These are phyloP conservation scores for Macroteleia sp. DNA, from an alignment of 2,888 invertebrate genomes.

Conservation along the genomic window DNA sequence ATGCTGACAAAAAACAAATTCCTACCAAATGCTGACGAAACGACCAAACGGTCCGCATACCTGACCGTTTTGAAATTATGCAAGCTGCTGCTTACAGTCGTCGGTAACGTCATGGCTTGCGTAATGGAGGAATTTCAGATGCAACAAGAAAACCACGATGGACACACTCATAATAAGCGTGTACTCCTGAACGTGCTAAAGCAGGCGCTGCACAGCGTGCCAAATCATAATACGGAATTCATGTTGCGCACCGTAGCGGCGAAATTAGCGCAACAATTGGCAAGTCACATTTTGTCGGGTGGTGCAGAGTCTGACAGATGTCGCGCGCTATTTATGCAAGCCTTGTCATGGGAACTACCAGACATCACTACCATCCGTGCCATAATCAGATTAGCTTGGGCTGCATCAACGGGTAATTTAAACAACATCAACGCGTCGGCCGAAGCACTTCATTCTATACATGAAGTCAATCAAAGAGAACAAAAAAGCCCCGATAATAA, in stretches of 20 bases:
- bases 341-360: slow-evolving; percentile 89
- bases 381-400: slow-evolving; percentile 91
- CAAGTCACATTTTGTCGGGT: slow-evolving; percentile 87
- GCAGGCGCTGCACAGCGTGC: slow-evolving; percentile 93
- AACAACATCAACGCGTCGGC: slow-evolving; percentile 86
- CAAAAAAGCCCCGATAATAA: slow-evolving; percentile 86
- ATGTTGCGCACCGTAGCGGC: slow-evolving; percentile 93
- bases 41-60: slow-evolving; percentile 93
- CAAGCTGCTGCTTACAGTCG: slow-evolving; percentile 94
- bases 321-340: slow-evolving; percentile 85
- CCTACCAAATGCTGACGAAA: slow-evolving; percentile 90
- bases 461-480: slow-evolving; percentile 86
- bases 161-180: slow-evolving; percentile 78
- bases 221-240: slow-evolving; percentile 92
- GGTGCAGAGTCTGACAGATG: slow-evolving; percentile 85
- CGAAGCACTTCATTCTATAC: slow-evolving; percentile 87
- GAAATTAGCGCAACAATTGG: slow-evolving; percentile 92
- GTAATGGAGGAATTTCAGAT: slow-evolving; percentile 86
- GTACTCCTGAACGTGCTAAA: slow-evolving; percentile 87
- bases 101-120: slow-evolving; percentile 91
- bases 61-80: slow-evolving; percentile 94
- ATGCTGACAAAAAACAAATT: slow-evolving; percentile 94
- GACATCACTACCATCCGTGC: slow-evolving; percentile 90
- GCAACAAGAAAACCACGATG: slow-evolving; percentile 83
- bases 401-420: slow-evolving; percentile 89